Percentiles rank a stretch among this genome's conserved stretches.
These are phyloP conservation scores for Arothron firmamentum DNA, from an alignment of 2,113 vertebrate species.

Conservation along the genomic window DNA sequence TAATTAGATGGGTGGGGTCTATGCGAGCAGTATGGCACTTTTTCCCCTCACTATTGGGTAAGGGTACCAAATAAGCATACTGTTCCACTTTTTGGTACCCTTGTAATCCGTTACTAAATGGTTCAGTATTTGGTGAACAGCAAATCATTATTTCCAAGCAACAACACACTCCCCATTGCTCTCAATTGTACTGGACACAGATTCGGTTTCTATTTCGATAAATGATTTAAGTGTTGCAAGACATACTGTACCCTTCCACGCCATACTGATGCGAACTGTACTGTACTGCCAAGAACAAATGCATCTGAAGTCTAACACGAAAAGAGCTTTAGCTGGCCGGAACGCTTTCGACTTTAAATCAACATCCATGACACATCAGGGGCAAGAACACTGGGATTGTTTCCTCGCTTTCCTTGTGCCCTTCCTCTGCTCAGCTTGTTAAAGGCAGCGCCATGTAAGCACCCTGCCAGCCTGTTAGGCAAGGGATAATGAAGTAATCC, in stretches of 20 bases:
- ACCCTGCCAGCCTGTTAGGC: conserved; percentile 50
- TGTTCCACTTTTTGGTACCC: too few relatives aligned
- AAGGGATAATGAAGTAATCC: conserved; percentile 71
- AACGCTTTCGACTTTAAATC: neutral
- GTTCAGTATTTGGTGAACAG: too few relatives aligned
- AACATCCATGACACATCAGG: conserved; percentile 36
- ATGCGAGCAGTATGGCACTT: too few relatives aligned
- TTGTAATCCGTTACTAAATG: too few relatives aligned
- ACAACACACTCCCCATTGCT: too few relatives aligned
- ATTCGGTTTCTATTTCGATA: too few relatives aligned
- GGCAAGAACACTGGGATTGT: conserved; percentile 29
- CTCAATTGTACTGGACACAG: too few relatives aligned
- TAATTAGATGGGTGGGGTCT: neutral
- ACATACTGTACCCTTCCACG: neutral
- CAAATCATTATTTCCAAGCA: too few relatives aligned
- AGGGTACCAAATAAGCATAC: neutral
- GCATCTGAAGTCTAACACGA: neutral
- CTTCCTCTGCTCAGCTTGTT: conserved; percentile 54
- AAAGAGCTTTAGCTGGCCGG: conserved; percentile 2
- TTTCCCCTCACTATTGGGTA: neutral
- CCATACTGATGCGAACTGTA: too few relatives aligned
- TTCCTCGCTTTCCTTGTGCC: conserved; percentile 35
- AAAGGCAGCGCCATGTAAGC: conserved; percentile 59
- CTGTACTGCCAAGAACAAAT: too few relatives aligned
- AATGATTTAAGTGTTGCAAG: neutral